These are phyloP conservation scores for Scolanthus callimorphus DNA, from an alignment of 92 coral and sea anemone species.

Conservation along the genomic window DNA sequence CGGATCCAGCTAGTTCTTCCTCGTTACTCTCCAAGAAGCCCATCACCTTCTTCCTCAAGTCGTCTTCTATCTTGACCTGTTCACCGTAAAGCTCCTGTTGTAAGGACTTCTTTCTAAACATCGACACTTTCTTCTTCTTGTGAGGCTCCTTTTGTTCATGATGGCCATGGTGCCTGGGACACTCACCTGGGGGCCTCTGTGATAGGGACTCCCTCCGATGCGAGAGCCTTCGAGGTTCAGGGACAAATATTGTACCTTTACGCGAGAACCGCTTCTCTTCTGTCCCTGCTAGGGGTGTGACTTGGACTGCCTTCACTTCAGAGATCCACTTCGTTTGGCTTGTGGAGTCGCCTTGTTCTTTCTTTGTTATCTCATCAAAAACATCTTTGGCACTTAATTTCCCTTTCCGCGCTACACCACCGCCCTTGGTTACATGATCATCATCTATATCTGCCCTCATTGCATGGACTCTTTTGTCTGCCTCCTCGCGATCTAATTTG, in stretches of 20 bases:
- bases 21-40: constrained; percentile 1
- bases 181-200: constrained; percentile 1
- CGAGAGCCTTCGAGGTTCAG: neutral
- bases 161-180: constrained; percentile 5
- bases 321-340: neutral
- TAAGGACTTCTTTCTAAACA: neutral
- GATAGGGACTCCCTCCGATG: neutral
- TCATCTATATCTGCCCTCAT: neutral
- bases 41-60: constrained; percentile 24
- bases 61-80: constrained; percentile 15
- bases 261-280: neutral
- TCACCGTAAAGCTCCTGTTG: constrained; percentile 5
- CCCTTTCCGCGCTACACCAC: neutral
- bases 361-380: neutral
- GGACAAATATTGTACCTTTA: neutral
- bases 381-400: too few relatives aligned
- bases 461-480: too few relatives aligned
- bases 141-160: constrained; percentile 4
- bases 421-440: neutral
- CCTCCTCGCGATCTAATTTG: neutral
- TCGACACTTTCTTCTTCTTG: constrained; percentile 11
- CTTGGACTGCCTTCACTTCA: neutral
- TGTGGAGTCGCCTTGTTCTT: neutral
- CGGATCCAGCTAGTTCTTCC: too few relatives aligned
- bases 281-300: too few relatives aligned